Base-by-base conservation (phyloP, 2,113 vertebrate species). In the Chiloscyllium plagiosum region DNA sequence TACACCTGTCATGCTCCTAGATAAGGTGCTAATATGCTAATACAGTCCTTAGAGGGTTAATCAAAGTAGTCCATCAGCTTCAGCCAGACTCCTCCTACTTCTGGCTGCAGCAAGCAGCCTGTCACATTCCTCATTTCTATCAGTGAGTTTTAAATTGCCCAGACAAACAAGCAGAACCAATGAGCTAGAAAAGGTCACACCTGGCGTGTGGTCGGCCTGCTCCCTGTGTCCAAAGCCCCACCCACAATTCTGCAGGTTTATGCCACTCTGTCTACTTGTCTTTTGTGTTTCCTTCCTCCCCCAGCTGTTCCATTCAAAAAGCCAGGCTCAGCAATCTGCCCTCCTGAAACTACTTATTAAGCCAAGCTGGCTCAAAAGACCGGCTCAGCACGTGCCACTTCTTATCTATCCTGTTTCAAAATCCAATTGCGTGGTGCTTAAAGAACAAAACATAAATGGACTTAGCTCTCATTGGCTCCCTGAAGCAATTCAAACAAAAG, bases 401-500 rank as follows among this genome's bases (percentile, higher is more conserved):
- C 98, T 98, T 98, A 98, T 98, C 97, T 68, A 96, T 96, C 95
- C 96, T 96, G 96, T 97, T 94, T 97, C 97, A 97, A 97, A 97
- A 98, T 96, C 96, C 96, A 96, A 95, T 97, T 98, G 97, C 96
- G 97, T 96, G 95, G 96, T 96, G 96, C 96, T 96, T 94, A 96
- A 97, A 95, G 96, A 96, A 96, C 96, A 96, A 97, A 97, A 97
- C 97, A 95, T 97, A 97, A 98, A 97, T 96, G 95, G 97, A 96
- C 97, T 96, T 96, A 96, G 95, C 97, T 97, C 97, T 97, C 97
- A 98, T 97, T 96, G 98, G 98, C 97, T 97, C 97, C 96, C 96
- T 97, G 97, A 97, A 97, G 98, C 97, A 97, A 97, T 97, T 97
- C 97, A 98, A 98, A 99, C 98, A 98, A 98, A 98, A 98, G 98